Evolutionary conservation across 2,797 vertebrate genomes (phyloP).

Genomic region (Hirundo rustica): DNA sequence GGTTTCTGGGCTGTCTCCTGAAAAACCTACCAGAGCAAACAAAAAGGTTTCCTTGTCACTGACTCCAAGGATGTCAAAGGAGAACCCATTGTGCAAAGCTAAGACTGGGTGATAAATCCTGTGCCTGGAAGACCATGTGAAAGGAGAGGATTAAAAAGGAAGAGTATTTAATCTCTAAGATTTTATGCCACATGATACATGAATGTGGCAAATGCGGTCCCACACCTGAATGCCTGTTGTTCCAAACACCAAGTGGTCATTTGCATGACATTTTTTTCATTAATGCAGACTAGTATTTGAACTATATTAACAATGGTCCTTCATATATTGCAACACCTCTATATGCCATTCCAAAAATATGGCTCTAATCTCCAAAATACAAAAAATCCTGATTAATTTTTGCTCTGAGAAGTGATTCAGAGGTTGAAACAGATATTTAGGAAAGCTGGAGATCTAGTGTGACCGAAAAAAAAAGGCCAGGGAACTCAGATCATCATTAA

Average conservation of each 20-base stretch:
- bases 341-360: not conserved
- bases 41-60: not conserved
- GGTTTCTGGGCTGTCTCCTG: not conserved
- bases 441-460: not conserved
- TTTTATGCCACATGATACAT: not conserved
- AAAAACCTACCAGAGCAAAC: not conserved
- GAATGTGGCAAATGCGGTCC: not conserved
- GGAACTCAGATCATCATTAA: not conserved
- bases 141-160: not conserved
- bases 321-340: not conserved
- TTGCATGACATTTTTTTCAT: not conserved
- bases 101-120: not conserved
- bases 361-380: not conserved
- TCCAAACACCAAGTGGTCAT: not conserved
- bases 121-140: not conserved
- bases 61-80: not conserved
- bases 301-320: not conserved
- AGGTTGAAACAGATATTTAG: not conserved
- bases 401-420: not conserved
- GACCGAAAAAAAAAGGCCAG: not conserved
- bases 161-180: not conserved
- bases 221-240: not conserved
- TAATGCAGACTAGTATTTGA: not conserved
- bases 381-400: not conserved
- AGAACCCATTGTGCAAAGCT: not conserved